Conservation (phyloP, 2,888 invertebrate genomes). For the Apotomis capreana region DNA sequence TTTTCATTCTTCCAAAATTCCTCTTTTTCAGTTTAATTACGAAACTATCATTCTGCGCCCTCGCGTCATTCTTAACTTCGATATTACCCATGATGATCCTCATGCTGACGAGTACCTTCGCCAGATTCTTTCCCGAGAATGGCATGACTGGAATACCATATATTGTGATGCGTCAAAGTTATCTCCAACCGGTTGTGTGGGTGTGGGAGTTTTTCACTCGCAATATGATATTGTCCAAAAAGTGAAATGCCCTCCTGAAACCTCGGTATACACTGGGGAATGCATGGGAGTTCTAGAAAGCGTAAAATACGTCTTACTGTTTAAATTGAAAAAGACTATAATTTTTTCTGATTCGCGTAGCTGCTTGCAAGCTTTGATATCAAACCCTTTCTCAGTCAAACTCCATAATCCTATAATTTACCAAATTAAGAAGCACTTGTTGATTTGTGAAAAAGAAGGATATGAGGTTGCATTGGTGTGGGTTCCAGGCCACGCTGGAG, state of each 20-base stretch:
- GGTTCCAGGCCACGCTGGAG: conserved; percentile 3
- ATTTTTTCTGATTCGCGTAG: conserved; percentile 15
- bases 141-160: not conserved
- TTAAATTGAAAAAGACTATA: not conserved
- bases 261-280: conserved; percentile 10
- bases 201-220: not conserved
- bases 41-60: not conserved
- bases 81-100: not conserved
- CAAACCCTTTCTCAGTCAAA: not conserved
- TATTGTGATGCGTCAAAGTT: conserved; percentile 6
- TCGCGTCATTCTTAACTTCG: not conserved
- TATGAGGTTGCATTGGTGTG: not conserved
- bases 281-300: not conserved
- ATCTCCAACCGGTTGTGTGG: not conserved
- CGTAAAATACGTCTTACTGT: not conserved
- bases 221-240: not conserved
- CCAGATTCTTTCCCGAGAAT: conserved; percentile 5
- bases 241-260: conserved; percentile 10
- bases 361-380: not conserved
- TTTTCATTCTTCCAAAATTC: not conserved
- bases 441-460: not conserved
- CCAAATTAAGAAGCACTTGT: not conserved
- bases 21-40: not conserved
- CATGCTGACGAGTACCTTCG: conserved; percentile 1
- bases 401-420: not conserved